Conservation (phyloP, 2,797 vertebrate species). For the Enteromius unitaeniatus region DNA sequence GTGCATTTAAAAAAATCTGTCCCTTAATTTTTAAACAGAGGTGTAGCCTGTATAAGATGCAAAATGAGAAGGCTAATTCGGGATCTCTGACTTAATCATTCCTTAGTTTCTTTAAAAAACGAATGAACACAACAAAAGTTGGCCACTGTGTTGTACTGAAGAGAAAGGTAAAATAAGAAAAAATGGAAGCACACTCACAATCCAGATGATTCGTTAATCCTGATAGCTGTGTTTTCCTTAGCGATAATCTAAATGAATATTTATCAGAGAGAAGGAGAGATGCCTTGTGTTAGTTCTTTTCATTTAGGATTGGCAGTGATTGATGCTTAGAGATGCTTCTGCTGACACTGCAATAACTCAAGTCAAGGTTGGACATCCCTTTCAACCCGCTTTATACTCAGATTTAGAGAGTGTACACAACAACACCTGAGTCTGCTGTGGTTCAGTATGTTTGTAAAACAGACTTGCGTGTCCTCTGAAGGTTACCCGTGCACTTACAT, state of each 20-base stretch:
- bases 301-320: slow-evolving; percentile 74
- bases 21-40: not conserved
- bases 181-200: not conserved
- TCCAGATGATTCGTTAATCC: slow-evolving; percentile 55
- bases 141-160: not conserved
- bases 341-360: slow-evolving; percentile 76
- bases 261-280: slow-evolving; percentile 66
- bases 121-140: not conserved
- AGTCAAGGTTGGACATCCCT: slow-evolving; percentile 62
- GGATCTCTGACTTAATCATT: not conserved
- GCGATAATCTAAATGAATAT: slow-evolving; percentile 74
- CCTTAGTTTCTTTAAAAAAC: not conserved
- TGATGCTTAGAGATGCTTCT: slow-evolving; percentile 69
- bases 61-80: not conserved
- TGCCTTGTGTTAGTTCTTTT: slow-evolving; percentile 69
- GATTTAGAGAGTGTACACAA: slow-evolving; percentile 62
- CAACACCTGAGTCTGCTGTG: slow-evolving; percentile 48
- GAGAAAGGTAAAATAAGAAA: not conserved
- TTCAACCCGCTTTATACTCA: slow-evolving; percentile 71
- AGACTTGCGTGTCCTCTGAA: slow-evolving; percentile 47
- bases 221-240: slow-evolving; percentile 59
- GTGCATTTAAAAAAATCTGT: too few relatives aligned
- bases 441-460: slow-evolving; percentile 54
- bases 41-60: not conserved
- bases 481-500: slow-evolving; percentile 15